Evolutionary conservation across 92 coral and sea anemone genomes (phyloP).

Genomic region (Epizoanthus rinbou): DNA sequence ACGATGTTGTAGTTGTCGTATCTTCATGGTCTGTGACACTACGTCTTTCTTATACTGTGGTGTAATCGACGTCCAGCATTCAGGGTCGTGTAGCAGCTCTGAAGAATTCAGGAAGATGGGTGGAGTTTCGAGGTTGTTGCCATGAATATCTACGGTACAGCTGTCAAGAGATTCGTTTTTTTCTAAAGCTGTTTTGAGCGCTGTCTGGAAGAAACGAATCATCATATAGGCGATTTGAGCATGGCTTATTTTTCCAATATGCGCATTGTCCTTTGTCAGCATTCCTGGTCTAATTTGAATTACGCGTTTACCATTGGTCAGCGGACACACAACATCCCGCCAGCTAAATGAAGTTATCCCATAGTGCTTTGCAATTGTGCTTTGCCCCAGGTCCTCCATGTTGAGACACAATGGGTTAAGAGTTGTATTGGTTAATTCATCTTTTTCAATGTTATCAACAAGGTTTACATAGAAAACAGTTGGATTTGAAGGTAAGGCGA

Average conservation of each 20-base stretch:
- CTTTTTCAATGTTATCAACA: constrained; percentile 40
- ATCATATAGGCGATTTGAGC: constrained; percentile 47
- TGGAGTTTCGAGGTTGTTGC: neutral
- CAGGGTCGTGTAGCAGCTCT: constrained; percentile 43
- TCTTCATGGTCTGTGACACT: constrained; percentile 51
- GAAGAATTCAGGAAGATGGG: constrained; percentile 26
- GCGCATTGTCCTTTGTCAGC: constrained; percentile 42
- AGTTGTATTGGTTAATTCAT: neutral
- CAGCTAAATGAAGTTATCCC: constrained; percentile 68
- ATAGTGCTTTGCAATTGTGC: constrained; percentile 64
- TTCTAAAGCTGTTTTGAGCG: neutral
- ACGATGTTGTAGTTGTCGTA: constrained; percentile 50
- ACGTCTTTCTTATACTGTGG: constrained; percentile 57
- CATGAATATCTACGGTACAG: neutral
- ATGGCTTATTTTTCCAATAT: constrained; percentile 48
- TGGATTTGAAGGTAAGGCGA: constrained; percentile 53
- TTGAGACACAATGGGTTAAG: constrained; percentile 55
- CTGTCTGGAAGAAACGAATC: constrained; percentile 44
- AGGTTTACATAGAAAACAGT: constrained; percentile 61
- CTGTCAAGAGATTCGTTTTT: neutral
- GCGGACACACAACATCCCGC: constrained; percentile 83
- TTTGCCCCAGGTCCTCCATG: constrained; percentile 79
- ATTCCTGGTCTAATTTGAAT: constrained; percentile 34
- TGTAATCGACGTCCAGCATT: constrained; percentile 65
- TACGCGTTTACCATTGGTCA: neutral